Conservation (phyloP, 1,140 invertebrate genomes). For the Brachionus rubens region DNA sequence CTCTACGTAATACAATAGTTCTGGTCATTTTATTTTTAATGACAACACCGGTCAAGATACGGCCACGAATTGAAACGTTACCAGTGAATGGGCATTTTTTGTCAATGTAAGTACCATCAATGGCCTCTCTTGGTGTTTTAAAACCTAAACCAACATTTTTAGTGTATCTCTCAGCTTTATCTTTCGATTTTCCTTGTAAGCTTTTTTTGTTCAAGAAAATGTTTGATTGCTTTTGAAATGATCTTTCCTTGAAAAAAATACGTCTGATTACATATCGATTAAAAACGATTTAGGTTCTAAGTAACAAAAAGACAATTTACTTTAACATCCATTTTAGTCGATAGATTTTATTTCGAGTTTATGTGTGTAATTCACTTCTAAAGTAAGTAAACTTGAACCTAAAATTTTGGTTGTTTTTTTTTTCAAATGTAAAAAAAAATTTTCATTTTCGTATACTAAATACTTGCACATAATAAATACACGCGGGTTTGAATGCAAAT, state of each 20-base stretch:
- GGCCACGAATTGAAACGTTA: conserved; percentile 92
- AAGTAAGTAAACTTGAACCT: conserved; percentile 32
- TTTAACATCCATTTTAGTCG: conserved; percentile 44
- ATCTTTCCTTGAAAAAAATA: conserved; percentile 65
- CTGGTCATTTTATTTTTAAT: conserved; percentile 98
- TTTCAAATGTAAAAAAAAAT: too few relatives aligned
- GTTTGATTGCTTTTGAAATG: conserved; percentile 94
- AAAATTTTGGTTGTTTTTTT: too few relatives aligned
- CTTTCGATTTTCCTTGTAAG: conserved; percentile 62
- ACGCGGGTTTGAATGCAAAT: too few relatives aligned
- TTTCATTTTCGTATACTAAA: too few relatives aligned
- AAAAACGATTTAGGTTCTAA: conserved; percentile 30
- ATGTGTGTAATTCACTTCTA: conserved; percentile 3
- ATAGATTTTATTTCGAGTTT: conserved; percentile 25
- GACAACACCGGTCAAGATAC: conserved; percentile 91
- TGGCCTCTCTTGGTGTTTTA: conserved; percentile 96
- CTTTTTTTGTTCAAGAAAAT: conserved; percentile 88
- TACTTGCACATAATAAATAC: too few relatives aligned
- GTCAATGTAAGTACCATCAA: conserved; percentile 97
- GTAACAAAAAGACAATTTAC: conserved; percentile 28
- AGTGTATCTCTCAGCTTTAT: conserved; percentile 76
- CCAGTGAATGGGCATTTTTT: conserved; percentile 99
- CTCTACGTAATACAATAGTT: conserved; percentile 93
- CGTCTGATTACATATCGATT: conserved; percentile 17
- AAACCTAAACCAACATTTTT: conserved; percentile 95